Conservation (phyloP, 53 echinoderm and acorn worm species). For the Stichopus horrens region DNA sequence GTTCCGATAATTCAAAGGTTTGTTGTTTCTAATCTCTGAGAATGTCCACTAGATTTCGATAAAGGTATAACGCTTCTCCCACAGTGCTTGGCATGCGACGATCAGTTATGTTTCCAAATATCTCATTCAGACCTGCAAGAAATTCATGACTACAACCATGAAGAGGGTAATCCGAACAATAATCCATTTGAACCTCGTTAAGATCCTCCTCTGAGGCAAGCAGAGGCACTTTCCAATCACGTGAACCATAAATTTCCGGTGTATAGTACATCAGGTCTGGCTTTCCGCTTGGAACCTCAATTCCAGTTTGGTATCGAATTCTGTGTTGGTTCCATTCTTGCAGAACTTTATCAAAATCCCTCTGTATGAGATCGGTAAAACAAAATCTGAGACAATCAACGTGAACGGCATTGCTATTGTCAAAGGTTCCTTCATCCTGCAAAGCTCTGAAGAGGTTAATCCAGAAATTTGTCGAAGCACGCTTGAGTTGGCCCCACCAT, state of each 20-base stretch:
- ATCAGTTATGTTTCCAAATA: neutral
- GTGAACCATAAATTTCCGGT: constrained; percentile 35
- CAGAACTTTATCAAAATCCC: constrained; percentile 26
- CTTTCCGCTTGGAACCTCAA: constrained; percentile 33
- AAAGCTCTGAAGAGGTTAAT: constrained; percentile 47
- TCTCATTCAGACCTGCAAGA: neutral
- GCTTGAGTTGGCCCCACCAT: constrained; percentile 25
- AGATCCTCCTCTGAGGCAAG: constrained; percentile 4
- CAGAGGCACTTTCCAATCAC: neutral
- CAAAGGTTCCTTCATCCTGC: constrained; percentile 41
- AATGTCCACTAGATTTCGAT: too few species aligned
- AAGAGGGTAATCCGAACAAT: neutral
- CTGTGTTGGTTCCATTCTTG: constrained; percentile 50
- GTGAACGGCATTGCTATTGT: constrained; percentile 40
- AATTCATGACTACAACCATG: constrained; percentile 13
- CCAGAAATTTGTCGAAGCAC: constrained; percentile 12
- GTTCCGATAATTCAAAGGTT: too few species aligned
- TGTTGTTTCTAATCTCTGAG: too few species aligned
- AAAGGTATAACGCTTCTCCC: too few species aligned
- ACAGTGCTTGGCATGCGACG: neutral
- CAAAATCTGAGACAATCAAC: constrained; percentile 49
- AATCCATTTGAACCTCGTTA: neutral
- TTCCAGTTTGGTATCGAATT: constrained; percentile 14
- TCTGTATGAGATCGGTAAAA: constrained; percentile 43
- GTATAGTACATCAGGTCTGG: constrained; percentile 52